These are phyloP conservation scores for Machimus atricapillus DNA, from an alignment of 2,888 invertebrate genomes.

Conservation along the genomic window DNA sequence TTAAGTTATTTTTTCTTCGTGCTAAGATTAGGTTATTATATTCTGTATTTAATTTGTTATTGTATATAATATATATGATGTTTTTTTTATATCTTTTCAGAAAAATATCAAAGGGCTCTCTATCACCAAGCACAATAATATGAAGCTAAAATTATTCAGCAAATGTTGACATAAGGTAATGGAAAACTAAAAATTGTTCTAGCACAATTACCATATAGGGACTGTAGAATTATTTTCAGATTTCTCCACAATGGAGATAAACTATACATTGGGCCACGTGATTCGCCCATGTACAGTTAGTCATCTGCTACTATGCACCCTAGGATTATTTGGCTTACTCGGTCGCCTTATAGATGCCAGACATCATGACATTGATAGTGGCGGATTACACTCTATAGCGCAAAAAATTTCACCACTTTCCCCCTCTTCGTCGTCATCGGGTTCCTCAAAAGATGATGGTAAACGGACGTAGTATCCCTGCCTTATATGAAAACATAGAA, in stretches of 20 bases:
- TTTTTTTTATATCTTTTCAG: neutral
- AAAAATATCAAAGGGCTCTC: neutral
- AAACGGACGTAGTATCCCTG: neutral
- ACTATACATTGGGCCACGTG: constrained; percentile 43
- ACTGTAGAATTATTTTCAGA: neutral
- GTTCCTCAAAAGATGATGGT: constrained; percentile 44
- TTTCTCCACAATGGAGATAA: constrained; percentile 50
- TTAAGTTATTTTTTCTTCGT: no score
- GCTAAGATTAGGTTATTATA: no score
- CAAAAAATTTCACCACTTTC: constrained; percentile 39
- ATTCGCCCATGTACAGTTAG: constrained; percentile 46
- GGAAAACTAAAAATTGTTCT: neutral
- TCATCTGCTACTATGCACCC: constrained; percentile 47
- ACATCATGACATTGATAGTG: constrained; percentile 45
- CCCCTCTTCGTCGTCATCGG: constrained; percentile 40
- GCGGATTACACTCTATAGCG: constrained; percentile 38
- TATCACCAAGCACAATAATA: constrained; percentile 40
- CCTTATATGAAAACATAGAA: neutral
- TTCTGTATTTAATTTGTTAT: no score
- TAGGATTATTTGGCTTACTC: constrained; percentile 47
- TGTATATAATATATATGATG: neutral
- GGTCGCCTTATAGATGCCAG: constrained; percentile 46
- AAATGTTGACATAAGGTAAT: constrained; percentile 48
- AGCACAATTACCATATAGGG: neutral
- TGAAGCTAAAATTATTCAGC: constrained; percentile 44